Evolutionary conservation across 2,113 vertebrate species (phyloP).

Genomic region (Craseonycteris thonglongyai): DNA sequence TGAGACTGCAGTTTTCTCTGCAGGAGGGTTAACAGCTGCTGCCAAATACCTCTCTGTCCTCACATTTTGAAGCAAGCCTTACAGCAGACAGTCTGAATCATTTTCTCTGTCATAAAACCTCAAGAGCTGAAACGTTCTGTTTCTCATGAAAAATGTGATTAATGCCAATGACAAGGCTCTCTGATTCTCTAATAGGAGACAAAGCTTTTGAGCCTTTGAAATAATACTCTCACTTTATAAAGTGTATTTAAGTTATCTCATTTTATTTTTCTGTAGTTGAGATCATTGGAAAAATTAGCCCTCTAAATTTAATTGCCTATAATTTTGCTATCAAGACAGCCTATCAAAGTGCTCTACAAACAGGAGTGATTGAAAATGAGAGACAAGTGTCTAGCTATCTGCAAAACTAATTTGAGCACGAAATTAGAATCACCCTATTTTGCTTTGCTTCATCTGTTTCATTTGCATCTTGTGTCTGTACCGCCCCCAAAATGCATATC

Average conservation of each 20-base stretch:
- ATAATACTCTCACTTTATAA: slow-evolving; percentile 32
- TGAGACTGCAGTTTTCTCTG: slow-evolving; percentile 78
- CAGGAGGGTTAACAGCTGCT: slow-evolving; percentile 81
- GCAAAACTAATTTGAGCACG: slow-evolving; percentile 51
- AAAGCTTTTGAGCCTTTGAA: slow-evolving; percentile 23
- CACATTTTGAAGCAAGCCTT: slow-evolving; percentile 56
- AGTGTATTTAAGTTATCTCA: slow-evolving; percentile 47
- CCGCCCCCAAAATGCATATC: background rate
- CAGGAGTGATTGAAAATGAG: slow-evolving; percentile 61
- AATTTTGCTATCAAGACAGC: slow-evolving; percentile 75
- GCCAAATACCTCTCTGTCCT: slow-evolving; percentile 70
- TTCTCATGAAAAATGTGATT: slow-evolving; percentile 53
- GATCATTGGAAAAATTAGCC: slow-evolving; percentile 63
- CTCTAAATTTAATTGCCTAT: slow-evolving; percentile 64
- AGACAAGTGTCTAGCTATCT: slow-evolving; percentile 62
- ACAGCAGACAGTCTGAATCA: slow-evolving; percentile 49
- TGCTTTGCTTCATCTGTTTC: slow-evolving; percentile 42
- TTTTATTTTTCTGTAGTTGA: slow-evolving; percentile 45
- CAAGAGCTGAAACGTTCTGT: slow-evolving; percentile 59
- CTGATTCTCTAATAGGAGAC: background rate
- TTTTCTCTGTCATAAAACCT: slow-evolving; percentile 63
- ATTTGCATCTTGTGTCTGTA: slow-evolving; percentile 60
- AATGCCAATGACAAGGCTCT: background rate
- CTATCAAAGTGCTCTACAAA: slow-evolving; percentile 54
- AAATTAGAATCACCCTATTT: slow-evolving; percentile 51